A percentile compares a stretch with the other conserved stretches of the same genome.
Conservation (phyloP, 2,888 invertebrate genomes). For the Gonocerus acuteangulatus region DNA sequence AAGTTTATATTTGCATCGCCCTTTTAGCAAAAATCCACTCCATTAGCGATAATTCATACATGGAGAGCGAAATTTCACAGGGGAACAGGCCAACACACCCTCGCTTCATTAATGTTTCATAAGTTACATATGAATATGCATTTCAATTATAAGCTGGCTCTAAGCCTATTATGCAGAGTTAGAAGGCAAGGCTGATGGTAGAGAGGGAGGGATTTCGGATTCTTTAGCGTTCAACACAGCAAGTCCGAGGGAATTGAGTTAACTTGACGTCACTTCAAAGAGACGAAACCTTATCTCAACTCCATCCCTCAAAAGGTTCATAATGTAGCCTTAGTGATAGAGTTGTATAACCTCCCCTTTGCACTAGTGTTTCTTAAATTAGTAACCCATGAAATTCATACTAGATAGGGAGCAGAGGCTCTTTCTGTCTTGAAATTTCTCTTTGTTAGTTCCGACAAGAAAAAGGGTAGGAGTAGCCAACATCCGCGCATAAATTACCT, state of each 20-base stretch:
- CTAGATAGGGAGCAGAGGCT: background rate
- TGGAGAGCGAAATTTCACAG: conserved; percentile 11
- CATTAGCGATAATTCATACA: background rate
- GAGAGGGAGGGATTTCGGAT: background rate
- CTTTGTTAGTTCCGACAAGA: conserved; percentile 1
- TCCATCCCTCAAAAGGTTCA: background rate
- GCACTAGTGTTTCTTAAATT: conserved; percentile 1
- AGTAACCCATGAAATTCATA: conserved; percentile 13
- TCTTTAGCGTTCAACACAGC: background rate
- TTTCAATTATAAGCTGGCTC: conserved; percentile 18
- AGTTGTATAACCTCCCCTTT: background rate
- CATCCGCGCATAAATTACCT: conserved; percentile 20
- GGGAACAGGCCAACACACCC: background rate
- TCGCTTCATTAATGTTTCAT: conserved; percentile 14
- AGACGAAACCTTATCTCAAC: background rate
- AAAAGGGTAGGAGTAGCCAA: background rate
- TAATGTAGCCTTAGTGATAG: no score
- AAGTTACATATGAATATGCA: conserved; percentile 21
- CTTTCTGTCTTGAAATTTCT: conserved; percentile 10
- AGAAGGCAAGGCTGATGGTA: no score
- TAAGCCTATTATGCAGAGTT: conserved; percentile 16
- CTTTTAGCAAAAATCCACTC: background rate
- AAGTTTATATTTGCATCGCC: no score
- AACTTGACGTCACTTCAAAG: conserved; percentile 2
- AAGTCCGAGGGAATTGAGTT: background rate